Evolutionary conservation across 2,113 vertebrate species (phyloP), one percentile per base, ranked within the genome.

Genomic region (Perca schrenkii): DNA sequence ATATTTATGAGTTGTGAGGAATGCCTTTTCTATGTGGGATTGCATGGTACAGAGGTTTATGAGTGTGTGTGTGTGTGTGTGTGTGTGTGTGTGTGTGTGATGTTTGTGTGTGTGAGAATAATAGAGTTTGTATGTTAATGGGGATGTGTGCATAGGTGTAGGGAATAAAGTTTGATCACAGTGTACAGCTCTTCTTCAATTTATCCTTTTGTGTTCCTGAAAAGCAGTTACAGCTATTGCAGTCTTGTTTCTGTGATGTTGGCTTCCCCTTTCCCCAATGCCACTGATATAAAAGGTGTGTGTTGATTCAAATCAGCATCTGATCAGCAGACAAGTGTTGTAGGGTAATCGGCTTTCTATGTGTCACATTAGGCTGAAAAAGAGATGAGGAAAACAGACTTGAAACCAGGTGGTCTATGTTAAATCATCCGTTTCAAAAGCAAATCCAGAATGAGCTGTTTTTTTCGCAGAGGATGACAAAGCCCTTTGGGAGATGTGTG

Each of bases 1-100:
- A 93, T 93, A 95, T 95, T 94, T 93, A 94, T 95, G 86, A 93
- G 84, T 66, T 86, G 64, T 82, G 83, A 89, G 83, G 69, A 87
- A 85, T 92, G 85, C 82, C 52, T 85, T 86, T 83, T 78, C 87
- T 91, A 84, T 83, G 60, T 75, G 71, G 79, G 69, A 88, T 57
- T 71, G 80, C 28, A n/a, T 57, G 34, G 36, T 88, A 60, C 77
- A 80, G 78, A 80, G 66, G 67, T 88, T 70, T 81, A 66, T 79
- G 43, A 60, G n/a, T 69, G 70, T 77, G 71, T 53, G 66, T n/a
- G 40, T 50, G 65, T 56, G 49, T 79, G 54, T 62, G 61, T 71
- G 72, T 66, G 79, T 43, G 50, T 47, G 56, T 80, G 54, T 64
- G 49, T 73, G 62, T 72, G 53, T 80, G 36, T 66, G 47, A 31